Conservation (phyloP, 2,113 vertebrate genomes). For the Dasyornis broadbenti region DNA sequence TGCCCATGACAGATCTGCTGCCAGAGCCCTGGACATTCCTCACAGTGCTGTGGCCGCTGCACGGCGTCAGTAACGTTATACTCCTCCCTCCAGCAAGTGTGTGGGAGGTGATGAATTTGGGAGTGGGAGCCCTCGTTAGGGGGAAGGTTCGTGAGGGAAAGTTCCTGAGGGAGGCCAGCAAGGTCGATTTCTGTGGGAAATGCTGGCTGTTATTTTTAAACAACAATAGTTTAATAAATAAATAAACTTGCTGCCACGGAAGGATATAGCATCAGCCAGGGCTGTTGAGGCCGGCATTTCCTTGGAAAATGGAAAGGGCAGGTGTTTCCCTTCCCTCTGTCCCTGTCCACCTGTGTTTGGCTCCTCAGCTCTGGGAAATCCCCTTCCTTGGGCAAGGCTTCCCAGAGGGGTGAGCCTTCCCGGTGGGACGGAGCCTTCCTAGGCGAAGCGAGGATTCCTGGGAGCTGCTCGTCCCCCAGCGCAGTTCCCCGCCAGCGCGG, state of each 20-base stretch:
- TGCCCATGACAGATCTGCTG: not conserved
- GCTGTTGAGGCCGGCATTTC: not conserved
- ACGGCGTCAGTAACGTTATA: accelerated
- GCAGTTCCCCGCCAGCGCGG: accelerated
- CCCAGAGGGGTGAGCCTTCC: not conserved
- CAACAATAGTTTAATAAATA: not conserved
- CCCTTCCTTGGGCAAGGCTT: not conserved
- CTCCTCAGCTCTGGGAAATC: not conserved
- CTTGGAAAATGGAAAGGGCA: not conserved
- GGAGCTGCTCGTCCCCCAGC: not conserved
- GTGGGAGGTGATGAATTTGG: not conserved
- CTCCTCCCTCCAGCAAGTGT: not conserved
- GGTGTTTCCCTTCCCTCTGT: slow-evolving; percentile 10
- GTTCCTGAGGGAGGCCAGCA: not conserved
- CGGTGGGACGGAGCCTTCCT: not conserved
- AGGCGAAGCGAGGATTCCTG: not conserved
- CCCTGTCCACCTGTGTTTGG: not conserved
- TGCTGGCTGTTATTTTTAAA: not conserved
- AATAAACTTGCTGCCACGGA: not conserved
- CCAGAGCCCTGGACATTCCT: not conserved
- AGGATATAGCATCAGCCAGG: not conserved
- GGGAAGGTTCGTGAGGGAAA: not conserved
- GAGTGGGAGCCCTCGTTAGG: not conserved
- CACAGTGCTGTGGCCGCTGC: not conserved
- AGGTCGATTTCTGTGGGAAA: not conserved